Base-by-base conservation (phyloP, 2,888 invertebrate genomes). In the Trachelus troglodyta region DNA sequence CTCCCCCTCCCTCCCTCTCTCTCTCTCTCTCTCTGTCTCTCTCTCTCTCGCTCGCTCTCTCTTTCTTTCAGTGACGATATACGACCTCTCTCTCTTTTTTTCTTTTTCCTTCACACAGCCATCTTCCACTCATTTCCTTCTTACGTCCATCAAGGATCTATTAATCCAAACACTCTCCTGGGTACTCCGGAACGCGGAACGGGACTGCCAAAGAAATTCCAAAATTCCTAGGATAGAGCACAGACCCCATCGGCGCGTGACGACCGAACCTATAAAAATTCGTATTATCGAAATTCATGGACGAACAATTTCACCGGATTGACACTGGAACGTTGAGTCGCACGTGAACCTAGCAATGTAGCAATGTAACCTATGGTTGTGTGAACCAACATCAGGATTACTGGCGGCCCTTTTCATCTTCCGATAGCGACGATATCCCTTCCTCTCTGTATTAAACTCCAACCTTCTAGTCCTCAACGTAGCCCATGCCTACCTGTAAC, bases 371-470 rank as follows among this genome's bases (percentile, higher is more conserved):
- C 56, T 23, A 56, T 23, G 23, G 56, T 56, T 56, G 56, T 56
- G 56, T 56, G 56, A 56, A 56, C 56, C 56, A 56, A 56, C 56
- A 56, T 23, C 23, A 84, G 82, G 83, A 85, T 85, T 85, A 85
- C 81, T 80, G 86, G 82, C 87, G 87, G 87, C 78, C 79, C 86
- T 86, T 87, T 86, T 87, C 86, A 87, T 87, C 85, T 87, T 73
- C 83, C 78, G 86, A 87, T 86, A 86, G 84, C 86, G 83, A 77
- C 56, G 56, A 56, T 56, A 56, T 56, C 56, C 56, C 56, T 56
- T 56, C 56, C 40, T 56, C 23, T 56, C 56, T 56, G 23, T 56
- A 56, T 56, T 56, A 23, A 56, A 56, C 23, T 56, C 23, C 56
- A 15, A 23, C 56, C 56, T 56, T 23, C 23, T 23, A 56, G 56